Evolutionary conservation across 2,888 invertebrate genomes (phyloP), one percentile per base, ranked within the genome.

Genomic region (Buathra laborator): DNA sequence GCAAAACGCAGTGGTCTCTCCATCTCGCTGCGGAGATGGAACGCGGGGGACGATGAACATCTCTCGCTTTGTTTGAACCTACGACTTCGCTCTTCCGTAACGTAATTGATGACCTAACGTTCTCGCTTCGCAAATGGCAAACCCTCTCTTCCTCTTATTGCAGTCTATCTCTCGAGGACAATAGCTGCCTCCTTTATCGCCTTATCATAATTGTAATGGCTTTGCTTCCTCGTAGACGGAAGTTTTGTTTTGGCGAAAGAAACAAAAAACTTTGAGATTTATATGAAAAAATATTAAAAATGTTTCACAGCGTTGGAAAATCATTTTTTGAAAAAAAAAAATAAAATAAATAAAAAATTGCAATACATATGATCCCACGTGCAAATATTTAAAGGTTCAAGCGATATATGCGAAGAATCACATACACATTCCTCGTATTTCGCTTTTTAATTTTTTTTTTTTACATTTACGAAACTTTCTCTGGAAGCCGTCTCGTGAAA

Each of bases 11-110:
- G 19, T n/a, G 62, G 59, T 70, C 66, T 71, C 66, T 66, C 59
- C 51, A 77, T 71, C 66, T 66, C 59, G 62, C 78, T 66, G 64
- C 37, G 44, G 76, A 74, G 56, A 56, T 37, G 67, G 59, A 37
- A 37, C 37, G 16, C 51, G 56, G 44, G 80, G 71, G 59, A 66
- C 48, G 53, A 44, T 29, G 81, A 56, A 89, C 90, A 85, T 82
- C 79, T 82, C 79, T 85, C 82, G 74, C 82, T 91, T 93, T 93
- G 93, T 93, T 92, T 92, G 93, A 93, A 89, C 87, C 91, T 90
- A 92, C 92, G 92, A 90, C 92, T 92, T 92, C 92, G 90, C 90
- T 93, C 93, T 93, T 93, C 92, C 93, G 93, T 92, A 89, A 91
- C 91, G 92, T 93, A 93, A 93, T 93, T 93, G 92, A 93, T 93